phyloP scores from a whole-genome alignment of 1,140 invertebrate genomes.

The Drosophila tristis region DNA sequence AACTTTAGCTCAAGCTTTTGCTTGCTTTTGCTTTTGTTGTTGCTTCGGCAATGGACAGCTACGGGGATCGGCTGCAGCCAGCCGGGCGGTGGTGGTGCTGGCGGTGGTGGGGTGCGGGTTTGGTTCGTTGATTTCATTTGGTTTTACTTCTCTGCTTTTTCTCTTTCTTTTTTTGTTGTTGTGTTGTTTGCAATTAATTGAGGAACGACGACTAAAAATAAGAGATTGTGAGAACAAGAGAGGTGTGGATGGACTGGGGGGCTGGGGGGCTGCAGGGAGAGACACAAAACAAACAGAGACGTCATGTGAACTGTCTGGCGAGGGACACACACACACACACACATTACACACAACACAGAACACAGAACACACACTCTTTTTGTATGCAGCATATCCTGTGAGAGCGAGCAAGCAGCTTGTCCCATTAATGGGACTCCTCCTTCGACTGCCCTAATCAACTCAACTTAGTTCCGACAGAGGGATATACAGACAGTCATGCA shows the following conservation, averaged over 20 bases:
- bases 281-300: slow-evolving; percentile 72
- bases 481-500: slow-evolving; percentile 40
- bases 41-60: not conserved
- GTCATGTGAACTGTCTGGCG: slow-evolving; percentile 75
- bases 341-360: slow-evolving; percentile 6
- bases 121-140: slow-evolving; percentile 74
- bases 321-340: too few relatives aligned
- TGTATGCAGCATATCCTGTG: slow-evolving; percentile 71
- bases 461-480: slow-evolving; percentile 29
- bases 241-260: not conserved
- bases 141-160: slow-evolving; percentile 57
- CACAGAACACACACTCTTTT: slow-evolving; percentile 37
- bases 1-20: slow-evolving; percentile 68
- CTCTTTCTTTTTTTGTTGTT: slow-evolving; percentile 47
- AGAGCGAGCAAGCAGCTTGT: slow-evolving; percentile 36
- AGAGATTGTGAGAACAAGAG: slow-evolving; percentile 29
- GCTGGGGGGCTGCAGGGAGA: not conserved
- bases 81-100: not conserved
- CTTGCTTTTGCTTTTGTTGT: slow-evolving; percentile 55
- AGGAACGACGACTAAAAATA: slow-evolving; percentile 63
- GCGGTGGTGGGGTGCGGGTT: not conserved
- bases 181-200: slow-evolving; percentile 70
- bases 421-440: slow-evolving; percentile 64
- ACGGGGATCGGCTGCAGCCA: not conserved
- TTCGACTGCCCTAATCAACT: slow-evolving; percentile 67